Evolutionary conservation across 2,797 vertebrate genomes (phyloP).

Genomic region (Sciaenops ocellatus): DNA sequence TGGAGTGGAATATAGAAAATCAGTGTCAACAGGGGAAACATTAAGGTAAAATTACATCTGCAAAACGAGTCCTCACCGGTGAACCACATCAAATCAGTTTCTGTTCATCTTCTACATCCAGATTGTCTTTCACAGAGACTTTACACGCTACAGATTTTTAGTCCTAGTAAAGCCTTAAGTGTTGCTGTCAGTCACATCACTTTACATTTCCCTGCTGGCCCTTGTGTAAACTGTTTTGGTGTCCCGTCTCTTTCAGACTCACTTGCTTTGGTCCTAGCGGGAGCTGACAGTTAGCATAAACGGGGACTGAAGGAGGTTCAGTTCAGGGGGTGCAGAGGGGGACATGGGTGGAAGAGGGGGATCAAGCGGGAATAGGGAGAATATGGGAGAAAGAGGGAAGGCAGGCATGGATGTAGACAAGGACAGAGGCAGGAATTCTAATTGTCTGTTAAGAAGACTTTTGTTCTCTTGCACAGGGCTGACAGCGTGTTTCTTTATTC

Average conservation of each 20-base stretch:
- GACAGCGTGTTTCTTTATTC: conserved; percentile 67
- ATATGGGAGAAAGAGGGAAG: conserved; percentile 15
- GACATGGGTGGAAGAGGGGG: not conserved
- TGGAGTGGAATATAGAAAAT: conserved; percentile 24
- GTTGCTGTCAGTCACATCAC: conserved; percentile 25
- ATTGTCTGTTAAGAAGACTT: conserved; percentile 64
- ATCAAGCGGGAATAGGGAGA: not conserved
- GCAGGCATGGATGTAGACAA: conserved; percentile 48
- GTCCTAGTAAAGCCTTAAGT: conserved; percentile 1
- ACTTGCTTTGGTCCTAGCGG: not conserved
- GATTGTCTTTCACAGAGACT: conserved; percentile 10
- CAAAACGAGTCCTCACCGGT: conserved; percentile 36
- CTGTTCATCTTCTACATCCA: not conserved
- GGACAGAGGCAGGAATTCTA: conserved; percentile 48
- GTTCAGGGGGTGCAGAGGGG: conserved; percentile 16
- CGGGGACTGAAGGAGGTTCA: conserved; percentile 18
- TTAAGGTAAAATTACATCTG: conserved; percentile 41
- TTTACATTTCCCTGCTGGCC: not conserved
- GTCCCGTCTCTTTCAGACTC: not conserved
- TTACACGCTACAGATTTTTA: not conserved
- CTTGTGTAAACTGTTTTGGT: conserved; percentile 12
- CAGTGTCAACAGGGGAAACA: conserved; percentile 33
- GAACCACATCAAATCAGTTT: conserved; percentile 23
- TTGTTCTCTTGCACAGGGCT: conserved; percentile 61
- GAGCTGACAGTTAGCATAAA: conserved; percentile 24